Base-by-base conservation (phyloP, 1,140 invertebrate genomes). In the Hormaphis cornu region DNA sequence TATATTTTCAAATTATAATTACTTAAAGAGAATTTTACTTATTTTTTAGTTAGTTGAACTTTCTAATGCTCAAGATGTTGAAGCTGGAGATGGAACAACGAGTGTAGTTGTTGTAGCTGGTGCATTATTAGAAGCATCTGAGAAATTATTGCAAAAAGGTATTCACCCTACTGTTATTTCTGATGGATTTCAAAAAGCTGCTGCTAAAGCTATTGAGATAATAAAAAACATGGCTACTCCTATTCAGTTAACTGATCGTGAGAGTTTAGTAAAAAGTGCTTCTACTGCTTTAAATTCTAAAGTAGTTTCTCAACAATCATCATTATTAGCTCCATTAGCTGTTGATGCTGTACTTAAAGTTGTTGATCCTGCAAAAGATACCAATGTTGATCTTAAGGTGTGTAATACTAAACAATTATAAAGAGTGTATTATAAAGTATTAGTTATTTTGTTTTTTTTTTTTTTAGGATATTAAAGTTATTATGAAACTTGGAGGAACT, bases 81-180 rank as follows among this genome's bases (percentile, higher is more conserved):
- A 99, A 81, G 97, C 97, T 75, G 97, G 97, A 63, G 97, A 99
- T 84, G 97, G 97, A 53, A 99, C 97, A 22, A 99, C 97, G 3
- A 93, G 93, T 50, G 96, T 99, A 63, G 94, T 97, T 37, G 90
- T 99, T 22, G 86, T 99, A 75, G 94, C 95, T 74, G 97, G 97
- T 44, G 91, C 94, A 73, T 78, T 99, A 18, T 79, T 99, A 20
- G 95, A 98, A 81, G 93, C 95, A 70, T 91, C 94, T 71, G 87
- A 95, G 77, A 95, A 95, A 77, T 81, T 99, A 0, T 80, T 99
- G 26, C 83, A 86, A 56, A 94, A 93, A 81, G 97, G 96, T 71
- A 93, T 99, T 76, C 97, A 99, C 80, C 97, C 97, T 14, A 97
- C 96, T 18, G 87, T 87, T 7, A 98, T 99, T 73, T 98, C 95